Conservation (phyloP, 2,888 invertebrate genomes). For the Chloroclystis v-ata region DNA sequence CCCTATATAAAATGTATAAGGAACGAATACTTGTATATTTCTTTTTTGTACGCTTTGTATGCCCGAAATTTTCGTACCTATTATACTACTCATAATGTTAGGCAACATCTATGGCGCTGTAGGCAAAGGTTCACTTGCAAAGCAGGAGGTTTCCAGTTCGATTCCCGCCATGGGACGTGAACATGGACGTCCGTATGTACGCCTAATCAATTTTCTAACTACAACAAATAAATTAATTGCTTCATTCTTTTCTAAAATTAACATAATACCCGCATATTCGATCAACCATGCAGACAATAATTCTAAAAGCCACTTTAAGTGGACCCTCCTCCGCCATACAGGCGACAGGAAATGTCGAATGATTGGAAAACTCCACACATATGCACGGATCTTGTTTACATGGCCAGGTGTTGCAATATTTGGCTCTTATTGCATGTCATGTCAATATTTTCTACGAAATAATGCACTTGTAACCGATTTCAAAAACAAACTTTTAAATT, state of each 20-base stretch:
- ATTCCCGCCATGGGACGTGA: too few species aligned
- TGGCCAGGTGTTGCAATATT: slow-evolving; percentile 38
- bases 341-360: slow-evolving; percentile 21
- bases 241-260: slow-evolving; percentile 29
- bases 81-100: too few species aligned
- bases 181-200: too few species aligned
- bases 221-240: slow-evolving; percentile 27
- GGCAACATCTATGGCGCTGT: too few species aligned
- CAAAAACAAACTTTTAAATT: too few species aligned
- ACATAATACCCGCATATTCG: slow-evolving; percentile 25
- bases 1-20: not conserved
- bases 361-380: slow-evolving; percentile 25
- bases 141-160: too few species aligned
- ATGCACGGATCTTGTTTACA: slow-evolving; percentile 30
- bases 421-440: slow-evolving; percentile 24
- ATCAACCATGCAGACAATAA: slow-evolving; percentile 24
- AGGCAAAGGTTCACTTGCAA: too few species aligned
- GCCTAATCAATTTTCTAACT: too few species aligned
- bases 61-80: too few species aligned
- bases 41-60: too few species aligned
- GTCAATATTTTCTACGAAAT: not conserved
- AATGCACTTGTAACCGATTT: too few species aligned
- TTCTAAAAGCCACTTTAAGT: slow-evolving; percentile 14
- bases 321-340: slow-evolving; percentile 11
- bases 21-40: too few species aligned